Base-by-base conservation (phyloP, 2,888 invertebrate genomes). In the Chrysomela aeneicollis region DNA sequence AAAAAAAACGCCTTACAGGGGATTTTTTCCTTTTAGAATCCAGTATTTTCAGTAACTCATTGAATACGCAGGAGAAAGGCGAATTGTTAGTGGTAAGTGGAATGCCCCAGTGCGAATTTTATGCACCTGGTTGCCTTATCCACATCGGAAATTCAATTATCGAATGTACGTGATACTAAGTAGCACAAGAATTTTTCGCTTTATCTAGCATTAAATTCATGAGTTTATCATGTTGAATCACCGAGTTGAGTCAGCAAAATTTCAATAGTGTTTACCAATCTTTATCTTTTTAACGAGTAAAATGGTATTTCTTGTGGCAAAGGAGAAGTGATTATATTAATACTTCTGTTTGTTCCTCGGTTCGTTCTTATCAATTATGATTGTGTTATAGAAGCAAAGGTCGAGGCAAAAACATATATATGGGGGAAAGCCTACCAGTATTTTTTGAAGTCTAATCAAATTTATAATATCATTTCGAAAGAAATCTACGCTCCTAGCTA, bases 191-290 rank as follows among this genome's bases (percentile, higher is more conserved):
- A 42, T 26, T 26, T 26, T 6, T 42, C 42, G n/a, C 52, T 61
- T 32, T 57, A 57, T 57, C 46, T 3, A 46, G 22, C 57, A 46
- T 26, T 17, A 46, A 22, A 46, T 57, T 42, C 37, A 57, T 17
- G 18, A 46, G 22, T 37, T 57, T 57, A 57, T 57, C 57, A 22
- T n/a, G 26, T 26, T 57, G 57, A 57, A 57, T 57, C 57, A 57
- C 46, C 15, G 18, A 35, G 18, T 50, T 55, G 61, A 61, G 61
- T 61, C 61, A 61, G 55, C 61, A 50, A 55, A 54, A 55, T 61
- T 55, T 55, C 12, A 55, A 61, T 55, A 50, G 15, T 61, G 50
- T 50, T 54, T 55, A 26, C 42, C 47, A 61, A 49, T 55, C 15
- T 35, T 49, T 55, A 61, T 57, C 55, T 61, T 37, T 50, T 22